phyloP scores from a whole-genome alignment of 2,797 vertebrate species.

The Mormyrops attenuatus region DNA sequence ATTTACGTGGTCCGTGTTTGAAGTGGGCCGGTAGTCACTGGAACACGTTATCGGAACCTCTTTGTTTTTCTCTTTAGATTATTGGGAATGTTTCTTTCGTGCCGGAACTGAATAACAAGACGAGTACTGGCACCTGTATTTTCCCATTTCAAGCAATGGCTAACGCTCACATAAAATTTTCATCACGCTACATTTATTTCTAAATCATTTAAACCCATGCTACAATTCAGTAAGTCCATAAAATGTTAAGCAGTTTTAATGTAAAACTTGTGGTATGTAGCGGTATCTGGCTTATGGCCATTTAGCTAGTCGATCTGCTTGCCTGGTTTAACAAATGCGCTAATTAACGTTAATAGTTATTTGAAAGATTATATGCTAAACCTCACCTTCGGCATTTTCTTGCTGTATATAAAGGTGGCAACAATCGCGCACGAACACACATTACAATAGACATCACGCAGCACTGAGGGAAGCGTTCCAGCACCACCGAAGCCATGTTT shows the following conservation, averaged over 20 bases:
- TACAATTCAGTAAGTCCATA: neutral
- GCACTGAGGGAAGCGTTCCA: slow-evolving; percentile 40
- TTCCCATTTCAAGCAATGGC: neutral
- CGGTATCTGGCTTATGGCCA: neutral
- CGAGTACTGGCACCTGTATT: neutral
- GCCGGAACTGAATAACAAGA: neutral
- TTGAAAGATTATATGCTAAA: neutral
- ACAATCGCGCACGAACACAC: slow-evolving; percentile 27
- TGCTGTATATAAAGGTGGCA: slow-evolving; percentile 18
- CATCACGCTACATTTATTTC: neutral
- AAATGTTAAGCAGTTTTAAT: neutral
- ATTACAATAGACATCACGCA: slow-evolving; percentile 31
- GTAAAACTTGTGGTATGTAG: neutral
- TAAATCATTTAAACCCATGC: neutral
- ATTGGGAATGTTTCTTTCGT: neutral
- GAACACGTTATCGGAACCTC: neutral
- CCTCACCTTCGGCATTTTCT: slow-evolving; percentile 49
- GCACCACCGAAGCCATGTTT: slow-evolving; percentile 46
- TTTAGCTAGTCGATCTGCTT: neutral
- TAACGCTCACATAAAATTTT: neutral
- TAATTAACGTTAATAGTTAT: neutral
- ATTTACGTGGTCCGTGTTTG: neutral
- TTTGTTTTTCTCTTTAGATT: neutral
- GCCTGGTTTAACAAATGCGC: neutral
- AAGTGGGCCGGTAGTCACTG: neutral